phyloP scores from a whole-genome alignment of 2,113 vertebrate species.

The Bucco capensis region DNA sequence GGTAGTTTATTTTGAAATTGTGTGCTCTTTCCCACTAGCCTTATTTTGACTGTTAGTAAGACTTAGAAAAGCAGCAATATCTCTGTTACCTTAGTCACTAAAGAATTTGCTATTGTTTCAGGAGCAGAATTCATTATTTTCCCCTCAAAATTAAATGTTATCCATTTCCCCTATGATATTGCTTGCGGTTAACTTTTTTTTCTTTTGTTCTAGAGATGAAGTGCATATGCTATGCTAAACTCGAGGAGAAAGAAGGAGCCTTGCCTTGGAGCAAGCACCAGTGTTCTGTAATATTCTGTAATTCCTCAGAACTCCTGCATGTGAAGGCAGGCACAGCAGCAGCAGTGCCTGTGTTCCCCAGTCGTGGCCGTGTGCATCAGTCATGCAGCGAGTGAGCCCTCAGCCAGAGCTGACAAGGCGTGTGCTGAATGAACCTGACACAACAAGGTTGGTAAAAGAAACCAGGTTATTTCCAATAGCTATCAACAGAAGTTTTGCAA shows the following conservation, averaged over 20 bases:
- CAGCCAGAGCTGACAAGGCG: fast-evolving
- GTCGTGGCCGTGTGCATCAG: fast-evolving
- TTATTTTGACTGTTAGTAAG: too few species aligned
- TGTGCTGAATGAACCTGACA: conserved; percentile 32
- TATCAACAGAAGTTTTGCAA: not conserved
- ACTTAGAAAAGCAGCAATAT: too few species aligned
- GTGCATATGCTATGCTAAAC: not conserved
- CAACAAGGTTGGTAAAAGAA: not conserved
- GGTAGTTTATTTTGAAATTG: too few species aligned
- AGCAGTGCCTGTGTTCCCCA: not conserved
- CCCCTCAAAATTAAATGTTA: too few species aligned
- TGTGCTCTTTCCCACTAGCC: too few species aligned
- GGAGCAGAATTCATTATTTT: too few species aligned
- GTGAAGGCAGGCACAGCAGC: not conserved
- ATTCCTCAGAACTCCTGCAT: not conserved
- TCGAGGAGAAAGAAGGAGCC: not conserved
- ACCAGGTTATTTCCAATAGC: not conserved
- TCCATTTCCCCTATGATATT: too few species aligned
- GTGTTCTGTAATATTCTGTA: not conserved
- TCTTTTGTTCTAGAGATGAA: too few species aligned
- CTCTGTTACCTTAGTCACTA: too few species aligned
- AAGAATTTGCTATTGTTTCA: too few species aligned
- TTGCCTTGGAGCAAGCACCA: not conserved
- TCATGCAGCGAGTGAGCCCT: not conserved
- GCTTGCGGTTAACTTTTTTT: too few species aligned